Evolutionary conservation across 2,113 vertebrate species (phyloP), one percentile per base, ranked within the genome.

Genomic region (Nanorana parkeri): DNA sequence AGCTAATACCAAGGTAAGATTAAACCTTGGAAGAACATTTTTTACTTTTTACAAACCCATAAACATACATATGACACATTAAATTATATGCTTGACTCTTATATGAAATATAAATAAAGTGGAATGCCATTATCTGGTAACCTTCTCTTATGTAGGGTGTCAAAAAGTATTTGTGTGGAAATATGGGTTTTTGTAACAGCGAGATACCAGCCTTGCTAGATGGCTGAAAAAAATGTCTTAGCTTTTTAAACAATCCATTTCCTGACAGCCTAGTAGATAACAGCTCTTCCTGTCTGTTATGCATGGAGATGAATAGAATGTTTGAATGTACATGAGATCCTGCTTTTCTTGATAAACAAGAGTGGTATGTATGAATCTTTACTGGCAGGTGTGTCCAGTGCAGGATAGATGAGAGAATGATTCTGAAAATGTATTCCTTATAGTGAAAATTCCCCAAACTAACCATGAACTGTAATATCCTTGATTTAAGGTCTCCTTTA

Each of bases 241-340:
- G 69, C 19, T 72, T 73, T 73, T 58, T 73, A 73, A 73, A 73
- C 52, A 73, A 73, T 56, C 52, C 69, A 19, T 58, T 58, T 20
- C 55, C 47, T 73, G 69, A 73, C 69, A 73, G 69, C 11, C 16
- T 52, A 17, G 24, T 56, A 73, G 69, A 73, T 73, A 73, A 73
- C 47, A 58, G 52, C 7, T 16, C 69, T 56, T 54, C 32, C 10
- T 73, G 47, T 15, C 69, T 73, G 52, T 73, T 24, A 73, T 58
- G 69, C 52, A 73, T 73, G 52, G 58, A 56, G 52, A 73, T 73
- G 69, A 73, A 73, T 56, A 73, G 69, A 73, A 58, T 52, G 51
- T 72, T 55, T 72, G 69, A 24, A 19, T 56, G 69, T 73, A 21
- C 26, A 29, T 17, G 55, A 73, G 69, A 73, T 73, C 69, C 32